Base-by-base conservation (phyloP, 2,888 invertebrate genomes). In the Stenoptilia bipunctidactyla region DNA sequence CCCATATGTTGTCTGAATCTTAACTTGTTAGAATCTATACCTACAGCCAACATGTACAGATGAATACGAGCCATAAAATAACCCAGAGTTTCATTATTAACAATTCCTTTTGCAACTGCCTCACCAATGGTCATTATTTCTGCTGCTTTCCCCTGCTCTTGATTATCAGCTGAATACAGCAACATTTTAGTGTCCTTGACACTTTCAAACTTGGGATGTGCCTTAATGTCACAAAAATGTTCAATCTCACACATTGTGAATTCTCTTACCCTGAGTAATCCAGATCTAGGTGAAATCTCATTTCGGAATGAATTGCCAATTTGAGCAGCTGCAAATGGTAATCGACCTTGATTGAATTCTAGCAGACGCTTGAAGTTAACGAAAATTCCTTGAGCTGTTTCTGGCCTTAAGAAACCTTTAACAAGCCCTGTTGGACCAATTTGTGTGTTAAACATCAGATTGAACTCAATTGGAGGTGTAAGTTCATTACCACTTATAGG, bases 191-290 rank as follows among this genome's bases (percentile, higher is more conserved):
- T 90, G 56, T 93, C 86, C 53, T 89, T 88, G 0, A 98, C 87
- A 43, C 85, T 77, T 4, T 85, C 86, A 76, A 99, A 99, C 74
- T 98, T 98, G 0, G 93, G 90, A 75, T 98, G 97, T 45, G 87
- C 87, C 64, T 98, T 98, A 0, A 97, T 96, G 79, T 99, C 98
- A 72, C 98, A 97, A 71, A 99, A 99, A 79, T 99, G 98, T 74
- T 99, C 99, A 56, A 99, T 99, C 85, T 99, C 99, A 45, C 97
- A 98, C 98, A 99, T 98, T 0, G 98, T 98, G 65, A 99, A 99
- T 71, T 99, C 99, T 58, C 98, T 90, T 1, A 98, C 97, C 57
- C 98, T 87, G 35, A 98, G 91, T 8, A 98, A 85, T 1, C 98
- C 98, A 48, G 97, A 96, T 45, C 99, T 87, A 1, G 99, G 99